Percentiles rank a stretch among this genome's conserved stretches.
These are phyloP conservation scores for Procambarus clarkii DNA, from an alignment of 1,140 invertebrate species.

Conservation along the genomic window DNA sequence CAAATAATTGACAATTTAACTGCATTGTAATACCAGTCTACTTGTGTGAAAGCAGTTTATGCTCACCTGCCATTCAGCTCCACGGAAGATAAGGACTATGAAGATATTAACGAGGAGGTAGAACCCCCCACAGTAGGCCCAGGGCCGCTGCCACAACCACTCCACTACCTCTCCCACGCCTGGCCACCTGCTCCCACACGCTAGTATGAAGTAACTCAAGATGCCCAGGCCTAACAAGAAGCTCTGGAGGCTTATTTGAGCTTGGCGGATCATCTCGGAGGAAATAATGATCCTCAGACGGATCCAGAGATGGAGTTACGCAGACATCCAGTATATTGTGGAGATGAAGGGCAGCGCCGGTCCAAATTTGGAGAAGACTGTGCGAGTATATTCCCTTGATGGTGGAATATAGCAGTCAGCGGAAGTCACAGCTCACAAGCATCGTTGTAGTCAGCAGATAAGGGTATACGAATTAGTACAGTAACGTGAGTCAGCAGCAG, in stretches of 20 bases:
- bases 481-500: neutral
- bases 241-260: slow-evolving; percentile 47
- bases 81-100: slow-evolving; percentile 4
- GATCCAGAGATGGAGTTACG: neutral
- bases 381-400: neutral
- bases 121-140: slow-evolving; percentile 37
- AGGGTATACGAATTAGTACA: neutral
- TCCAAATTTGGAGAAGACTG: too few relatives aligned
- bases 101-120: slow-evolving; percentile 18
- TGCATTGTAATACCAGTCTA: too few relatives aligned
- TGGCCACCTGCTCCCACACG: slow-evolving; percentile 8
- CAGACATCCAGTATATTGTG: neutral
- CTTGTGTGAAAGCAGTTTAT: neutral
- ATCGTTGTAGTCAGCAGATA: neutral
- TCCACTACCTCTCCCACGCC: neutral
- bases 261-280: slow-evolving; percentile 38
- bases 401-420: neutral
- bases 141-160: slow-evolving; percentile 19
- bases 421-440: neutral
- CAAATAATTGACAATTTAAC: too few relatives aligned
- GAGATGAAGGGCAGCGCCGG: neutral
- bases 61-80: slow-evolving; percentile 43
- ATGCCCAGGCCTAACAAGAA: slow-evolving; percentile 49
- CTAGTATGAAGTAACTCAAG: slow-evolving; percentile 43
- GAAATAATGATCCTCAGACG: neutral